Evolutionary conservation across 2,113 vertebrate species (phyloP).

Genomic region (Corythoichthys haematopterus): DNA sequence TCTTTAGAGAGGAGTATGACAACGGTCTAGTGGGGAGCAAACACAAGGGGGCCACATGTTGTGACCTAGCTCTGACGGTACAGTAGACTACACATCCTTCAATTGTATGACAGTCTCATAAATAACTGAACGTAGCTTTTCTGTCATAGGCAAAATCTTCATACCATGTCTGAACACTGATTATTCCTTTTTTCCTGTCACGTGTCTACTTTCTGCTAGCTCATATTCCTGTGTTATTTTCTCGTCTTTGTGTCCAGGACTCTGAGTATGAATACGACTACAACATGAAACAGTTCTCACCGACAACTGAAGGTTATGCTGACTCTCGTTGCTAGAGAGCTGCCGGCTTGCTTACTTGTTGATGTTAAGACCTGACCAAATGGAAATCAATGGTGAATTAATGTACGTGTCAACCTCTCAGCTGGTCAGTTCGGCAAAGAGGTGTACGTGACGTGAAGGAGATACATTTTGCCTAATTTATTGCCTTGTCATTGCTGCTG

Average conservation of each 20-base stretch:
- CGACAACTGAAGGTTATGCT: constrained; percentile 16
- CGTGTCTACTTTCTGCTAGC: constrained; percentile 1
- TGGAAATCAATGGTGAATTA: constrained; percentile 16
- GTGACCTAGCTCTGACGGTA: constrained; percentile 59
- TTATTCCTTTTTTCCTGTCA: constrained; percentile 38
- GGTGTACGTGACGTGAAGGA: constrained; percentile 39
- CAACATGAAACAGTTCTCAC: constrained; percentile 28
- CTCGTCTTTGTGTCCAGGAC: constrained; percentile 48
- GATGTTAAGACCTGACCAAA: constrained; percentile 1
- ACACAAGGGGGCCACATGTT: constrained; percentile 39
- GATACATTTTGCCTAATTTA: constrained; percentile 53
- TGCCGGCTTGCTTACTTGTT: constrained; percentile 17
- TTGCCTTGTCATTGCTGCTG: constrained; percentile 31
- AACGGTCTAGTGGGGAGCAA: constrained; percentile 3
- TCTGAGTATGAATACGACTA: constrained; percentile 51
- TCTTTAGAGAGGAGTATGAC: constrained; percentile 59
- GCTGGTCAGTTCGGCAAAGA: constrained; percentile 1
- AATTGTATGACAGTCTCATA: constrained; percentile 14
- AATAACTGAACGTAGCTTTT: constrained; percentile 50
- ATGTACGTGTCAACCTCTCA: background rate
- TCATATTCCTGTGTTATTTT: constrained; percentile 1
- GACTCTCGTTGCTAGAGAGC: constrained; percentile 64
- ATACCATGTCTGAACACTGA: constrained; percentile 28
- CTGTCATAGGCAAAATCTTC: constrained; percentile 46
- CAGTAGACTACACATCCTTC: constrained; percentile 33